Evolutionary conservation across 2,888 invertebrate genomes (phyloP).

Genomic region (Creontiades dilutus): DNA sequence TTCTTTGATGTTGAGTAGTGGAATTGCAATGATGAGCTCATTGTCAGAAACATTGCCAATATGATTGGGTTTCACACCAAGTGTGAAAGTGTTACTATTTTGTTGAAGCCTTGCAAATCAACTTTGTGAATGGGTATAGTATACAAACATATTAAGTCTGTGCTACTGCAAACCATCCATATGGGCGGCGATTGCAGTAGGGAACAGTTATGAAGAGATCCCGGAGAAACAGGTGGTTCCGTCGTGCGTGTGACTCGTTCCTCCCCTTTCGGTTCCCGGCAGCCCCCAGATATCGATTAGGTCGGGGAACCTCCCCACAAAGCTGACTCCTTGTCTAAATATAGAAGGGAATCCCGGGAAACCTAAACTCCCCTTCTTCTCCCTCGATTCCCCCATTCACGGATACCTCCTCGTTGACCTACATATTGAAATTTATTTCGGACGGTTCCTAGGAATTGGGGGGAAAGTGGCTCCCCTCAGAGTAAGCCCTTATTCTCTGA

Average conservation of each 20-base stretch:
- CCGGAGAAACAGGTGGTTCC: conserved; percentile 14
- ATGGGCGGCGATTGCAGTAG: neutral
- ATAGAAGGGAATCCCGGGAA: conserved; percentile 7
- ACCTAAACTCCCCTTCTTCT: neutral
- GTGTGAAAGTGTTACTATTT: no score
- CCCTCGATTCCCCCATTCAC: conserved; percentile 21
- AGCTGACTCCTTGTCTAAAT: conserved; percentile 13
- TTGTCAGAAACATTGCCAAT: no score
- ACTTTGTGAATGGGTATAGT: no score
- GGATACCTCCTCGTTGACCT: conserved; percentile 5
- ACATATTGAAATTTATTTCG: conserved; percentile 27
- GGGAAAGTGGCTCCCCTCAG: neutral
- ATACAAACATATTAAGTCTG: no score
- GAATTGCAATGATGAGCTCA: no score
- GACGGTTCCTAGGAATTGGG: neutral
- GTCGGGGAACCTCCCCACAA: neutral
- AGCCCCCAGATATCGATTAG: conserved; percentile 22
- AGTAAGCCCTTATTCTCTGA: neutral
- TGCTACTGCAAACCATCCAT: neutral
- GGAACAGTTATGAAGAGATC: conserved; percentile 5
- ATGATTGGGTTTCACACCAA: no score
- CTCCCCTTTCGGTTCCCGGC: neutral
- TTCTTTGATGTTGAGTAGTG: no score
- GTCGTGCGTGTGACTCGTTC: neutral
- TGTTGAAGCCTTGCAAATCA: no score